These are phyloP conservation scores for Sepiola atlantica DNA, from an alignment of 2,888 invertebrate species.

Conservation along the genomic window DNA sequence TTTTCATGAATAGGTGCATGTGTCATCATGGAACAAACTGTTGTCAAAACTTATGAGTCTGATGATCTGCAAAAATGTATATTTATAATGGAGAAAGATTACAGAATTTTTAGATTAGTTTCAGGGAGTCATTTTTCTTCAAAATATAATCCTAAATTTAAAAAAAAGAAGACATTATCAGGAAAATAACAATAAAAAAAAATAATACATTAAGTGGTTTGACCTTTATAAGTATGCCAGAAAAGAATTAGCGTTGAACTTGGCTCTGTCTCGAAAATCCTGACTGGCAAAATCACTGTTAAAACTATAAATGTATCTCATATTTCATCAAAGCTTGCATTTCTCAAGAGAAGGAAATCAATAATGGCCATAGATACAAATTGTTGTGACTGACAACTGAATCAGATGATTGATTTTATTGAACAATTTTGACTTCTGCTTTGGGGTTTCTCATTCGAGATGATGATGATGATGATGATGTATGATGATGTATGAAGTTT, in stretches of 20 bases:
- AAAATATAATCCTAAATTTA: too few species aligned
- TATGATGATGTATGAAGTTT: too few species aligned
- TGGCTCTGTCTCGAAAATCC: neutral
- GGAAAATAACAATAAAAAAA: too few species aligned
- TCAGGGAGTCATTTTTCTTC: too few species aligned
- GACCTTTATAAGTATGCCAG: neutral
- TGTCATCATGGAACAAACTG: neutral
- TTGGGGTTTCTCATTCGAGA: neutral
- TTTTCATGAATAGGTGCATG: neutral
- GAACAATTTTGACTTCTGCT: neutral
- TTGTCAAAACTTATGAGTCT: too few species aligned
- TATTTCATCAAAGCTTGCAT: neutral
- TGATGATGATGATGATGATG: neutral
- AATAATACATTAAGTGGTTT: neutral
- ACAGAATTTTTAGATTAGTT: too few species aligned
- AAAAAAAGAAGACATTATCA: too few species aligned
- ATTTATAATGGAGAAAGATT: too few species aligned
- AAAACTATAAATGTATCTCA: neutral
- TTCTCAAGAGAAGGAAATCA: neutral
- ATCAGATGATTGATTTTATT: neutral
- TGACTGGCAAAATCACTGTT: neutral
- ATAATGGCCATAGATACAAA: neutral
- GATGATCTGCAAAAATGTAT: too few species aligned
- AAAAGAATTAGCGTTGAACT: neutral
- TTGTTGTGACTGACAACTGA: neutral